These are phyloP conservation scores for Engystomops pustulosus DNA, from an alignment of 2,113 vertebrate genomes.

Conservation along the genomic window DNA sequence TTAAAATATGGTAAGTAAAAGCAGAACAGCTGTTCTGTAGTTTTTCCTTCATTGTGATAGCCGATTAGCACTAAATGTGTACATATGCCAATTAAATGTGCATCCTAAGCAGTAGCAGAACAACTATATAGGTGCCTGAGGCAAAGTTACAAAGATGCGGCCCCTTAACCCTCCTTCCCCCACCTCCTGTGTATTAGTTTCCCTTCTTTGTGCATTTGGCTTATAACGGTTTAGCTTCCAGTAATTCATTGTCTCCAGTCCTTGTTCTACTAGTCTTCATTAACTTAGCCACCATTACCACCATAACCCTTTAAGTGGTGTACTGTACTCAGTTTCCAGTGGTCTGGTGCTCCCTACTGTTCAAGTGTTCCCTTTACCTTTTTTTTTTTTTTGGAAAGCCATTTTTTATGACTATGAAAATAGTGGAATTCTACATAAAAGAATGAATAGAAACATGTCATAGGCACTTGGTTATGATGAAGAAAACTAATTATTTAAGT, in stretches of 20 bases:
- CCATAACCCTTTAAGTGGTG: too few species aligned
- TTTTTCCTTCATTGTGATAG: background rate
- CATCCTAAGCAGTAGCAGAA: background rate
- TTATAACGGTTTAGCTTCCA: background rate
- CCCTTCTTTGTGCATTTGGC: background rate
- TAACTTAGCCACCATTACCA: too few species aligned
- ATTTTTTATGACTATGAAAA: too few species aligned
- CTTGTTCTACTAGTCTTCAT: background rate
- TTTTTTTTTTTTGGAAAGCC: too few species aligned
- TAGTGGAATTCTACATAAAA: too few species aligned
- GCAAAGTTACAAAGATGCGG: background rate
- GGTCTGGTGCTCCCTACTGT: too few species aligned
- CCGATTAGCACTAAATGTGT: background rate
- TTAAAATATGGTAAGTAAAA: background rate
- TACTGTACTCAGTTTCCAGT: too few species aligned
- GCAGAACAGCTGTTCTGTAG: slow-evolving; percentile 3
- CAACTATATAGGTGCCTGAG: background rate
- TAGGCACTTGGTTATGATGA: too few species aligned
- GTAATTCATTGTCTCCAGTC: background rate
- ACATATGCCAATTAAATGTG: background rate
- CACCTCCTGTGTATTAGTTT: background rate
- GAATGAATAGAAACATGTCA: too few species aligned
- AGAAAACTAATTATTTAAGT: too few species aligned
- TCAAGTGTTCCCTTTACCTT: too few species aligned
- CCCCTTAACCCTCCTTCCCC: too few species aligned